Evolutionary conservation across 2,888 invertebrate genomes (phyloP).

Genomic region (Cantharis rustica): DNA sequence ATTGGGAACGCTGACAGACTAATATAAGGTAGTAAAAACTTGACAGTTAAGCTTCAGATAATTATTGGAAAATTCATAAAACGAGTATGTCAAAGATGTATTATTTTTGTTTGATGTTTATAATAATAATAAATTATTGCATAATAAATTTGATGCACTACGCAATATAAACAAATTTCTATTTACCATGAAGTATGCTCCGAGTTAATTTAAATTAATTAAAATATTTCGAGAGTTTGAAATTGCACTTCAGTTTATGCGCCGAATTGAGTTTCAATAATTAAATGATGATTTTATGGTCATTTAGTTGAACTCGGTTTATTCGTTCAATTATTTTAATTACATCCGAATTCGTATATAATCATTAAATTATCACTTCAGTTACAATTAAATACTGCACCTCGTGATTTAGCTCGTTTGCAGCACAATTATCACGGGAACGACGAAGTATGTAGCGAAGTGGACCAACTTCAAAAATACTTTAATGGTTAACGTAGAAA

Average conservation of each 20-base stretch:
- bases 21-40: conserved; percentile 1
- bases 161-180: background rate
- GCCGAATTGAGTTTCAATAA: conserved; percentile 6
- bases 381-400: conserved; percentile 27
- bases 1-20: conserved; percentile 19
- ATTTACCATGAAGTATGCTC: background rate
- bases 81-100: background rate
- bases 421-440: conserved; percentile 17
- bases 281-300: conserved; percentile 14
- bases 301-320: conserved; percentile 18
- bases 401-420: conserved; percentile 26
- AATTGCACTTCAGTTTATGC: conserved; percentile 7
- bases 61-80: background rate
- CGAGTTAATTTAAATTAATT: conserved; percentile 4
- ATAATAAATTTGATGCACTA: background rate
- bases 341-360: conserved; percentile 14
- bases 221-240: conserved; percentile 3
- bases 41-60: background rate
- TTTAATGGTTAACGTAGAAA: background rate
- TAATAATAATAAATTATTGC: background rate
- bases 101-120: background rate
- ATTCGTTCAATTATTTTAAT: conserved; percentile 24
- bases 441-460: background rate
- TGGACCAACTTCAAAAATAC: conserved; percentile 15
- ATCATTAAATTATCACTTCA: conserved; percentile 25